phyloP scores from a whole-genome alignment of 1,140 invertebrate species.

The Piezodorus guildinii region DNA sequence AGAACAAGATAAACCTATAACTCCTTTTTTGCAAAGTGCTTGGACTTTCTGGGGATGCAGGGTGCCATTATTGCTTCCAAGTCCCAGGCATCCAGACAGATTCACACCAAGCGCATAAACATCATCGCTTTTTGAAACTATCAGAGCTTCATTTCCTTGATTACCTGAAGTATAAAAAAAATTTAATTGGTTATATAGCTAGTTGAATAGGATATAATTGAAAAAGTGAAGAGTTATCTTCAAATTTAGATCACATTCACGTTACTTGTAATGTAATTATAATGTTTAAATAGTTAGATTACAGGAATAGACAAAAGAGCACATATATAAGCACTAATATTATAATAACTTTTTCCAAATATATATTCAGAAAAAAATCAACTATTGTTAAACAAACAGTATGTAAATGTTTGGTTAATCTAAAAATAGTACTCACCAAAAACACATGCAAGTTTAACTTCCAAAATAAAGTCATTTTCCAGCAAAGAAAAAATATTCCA shows the following conservation, averaged over 20 bases:
- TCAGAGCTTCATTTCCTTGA: slow-evolving; percentile 51
- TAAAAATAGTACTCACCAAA: slow-evolving; percentile 45
- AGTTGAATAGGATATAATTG: too few species aligned
- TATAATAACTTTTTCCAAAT: too few species aligned
- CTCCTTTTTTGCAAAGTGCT: slow-evolving; percentile 43
- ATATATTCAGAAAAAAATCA: too few species aligned
- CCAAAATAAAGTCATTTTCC: slow-evolving; percentile 39
- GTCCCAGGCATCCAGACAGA: slow-evolving; percentile 46
- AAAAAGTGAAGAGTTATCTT: too few species aligned
- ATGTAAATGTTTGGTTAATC: neutral
- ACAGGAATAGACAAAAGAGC: too few species aligned
- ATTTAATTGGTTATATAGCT: too few species aligned
- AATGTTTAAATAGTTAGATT: too few species aligned
- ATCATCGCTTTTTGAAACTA: slow-evolving; percentile 48
- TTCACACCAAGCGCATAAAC: slow-evolving; percentile 51
- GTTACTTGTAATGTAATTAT: too few species aligned
- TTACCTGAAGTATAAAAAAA: slow-evolving; percentile 32
- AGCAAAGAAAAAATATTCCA: slow-evolving; percentile 52
- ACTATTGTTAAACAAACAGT: too few species aligned
- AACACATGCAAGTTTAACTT: slow-evolving; percentile 45
- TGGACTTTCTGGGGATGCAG: slow-evolving; percentile 47
- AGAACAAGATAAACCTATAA: slow-evolving; percentile 33
- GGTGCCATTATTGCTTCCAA: slow-evolving; percentile 43
- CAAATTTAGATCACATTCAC: too few species aligned
- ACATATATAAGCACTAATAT: too few species aligned